phyloP scores from a whole-genome alignment of 2,888 invertebrate species.

The Horisme vitalbata region DNA sequence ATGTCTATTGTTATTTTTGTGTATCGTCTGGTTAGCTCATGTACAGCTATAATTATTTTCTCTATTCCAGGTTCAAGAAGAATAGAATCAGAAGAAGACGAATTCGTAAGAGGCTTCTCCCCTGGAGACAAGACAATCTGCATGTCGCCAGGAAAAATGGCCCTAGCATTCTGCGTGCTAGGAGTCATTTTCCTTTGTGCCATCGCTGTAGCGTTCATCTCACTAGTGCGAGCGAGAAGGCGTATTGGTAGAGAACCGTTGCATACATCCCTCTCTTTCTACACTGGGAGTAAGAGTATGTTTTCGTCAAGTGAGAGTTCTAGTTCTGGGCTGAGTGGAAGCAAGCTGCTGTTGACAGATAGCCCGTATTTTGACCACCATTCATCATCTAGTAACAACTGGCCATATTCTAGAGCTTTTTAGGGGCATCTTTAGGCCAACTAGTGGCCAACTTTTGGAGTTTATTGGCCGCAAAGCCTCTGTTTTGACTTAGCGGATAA shows the following conservation, averaged over 20 bases:
- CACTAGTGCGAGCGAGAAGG: conserved; percentile 84
- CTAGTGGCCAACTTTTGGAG: too few species aligned
- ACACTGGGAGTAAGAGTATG: conserved; percentile 83
- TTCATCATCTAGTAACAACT: conserved; percentile 78
- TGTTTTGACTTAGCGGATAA: too few species aligned
- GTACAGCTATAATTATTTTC: background rate
- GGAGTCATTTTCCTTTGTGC: conserved; percentile 88
- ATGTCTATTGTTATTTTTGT: too few species aligned
- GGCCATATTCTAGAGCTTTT: conserved; percentile 77
- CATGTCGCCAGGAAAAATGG: conserved; percentile 89
- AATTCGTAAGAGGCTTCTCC: conserved; percentile 68
- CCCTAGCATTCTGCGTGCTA: conserved; percentile 87
- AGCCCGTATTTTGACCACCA: conserved; percentile 84
- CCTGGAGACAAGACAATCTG: conserved; percentile 86
- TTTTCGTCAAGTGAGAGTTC: conserved; percentile 84
- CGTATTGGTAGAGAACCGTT: conserved; percentile 73
- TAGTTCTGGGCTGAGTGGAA: conserved; percentile 83
- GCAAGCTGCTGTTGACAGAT: conserved; percentile 83
- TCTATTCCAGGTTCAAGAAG: conserved; percentile 65
- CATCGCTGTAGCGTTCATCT: conserved; percentile 86
- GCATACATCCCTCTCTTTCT: conserved; percentile 81
- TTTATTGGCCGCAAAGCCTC: too few species aligned
- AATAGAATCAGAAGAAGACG: conserved; percentile 69
- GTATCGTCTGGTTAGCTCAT: too few species aligned
- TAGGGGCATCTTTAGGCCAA: conserved; percentile 22